phyloP scores from a whole-genome alignment of 2,888 invertebrate genomes.

The Lasioglossum villosulum region DNA sequence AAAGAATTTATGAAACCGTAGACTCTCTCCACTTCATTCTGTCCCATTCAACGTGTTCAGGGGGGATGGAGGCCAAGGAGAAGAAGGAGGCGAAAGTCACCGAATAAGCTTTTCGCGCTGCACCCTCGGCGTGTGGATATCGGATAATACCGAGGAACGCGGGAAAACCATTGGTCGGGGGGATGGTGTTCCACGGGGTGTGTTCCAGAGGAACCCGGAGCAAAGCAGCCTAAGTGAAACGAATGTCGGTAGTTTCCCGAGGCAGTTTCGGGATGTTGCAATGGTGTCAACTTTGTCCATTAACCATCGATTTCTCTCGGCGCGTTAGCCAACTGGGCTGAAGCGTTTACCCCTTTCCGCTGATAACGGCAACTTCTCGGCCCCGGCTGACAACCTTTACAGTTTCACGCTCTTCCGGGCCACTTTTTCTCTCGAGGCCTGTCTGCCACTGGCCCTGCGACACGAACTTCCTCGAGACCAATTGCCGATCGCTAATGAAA shows the following conservation, averaged over 20 bases:
- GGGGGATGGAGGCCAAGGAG: neutral
- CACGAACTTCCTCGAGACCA: conserved; percentile 12
- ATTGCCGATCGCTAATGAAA: conserved; percentile 57
- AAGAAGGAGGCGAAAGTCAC: conserved; percentile 19
- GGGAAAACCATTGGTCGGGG: neutral
- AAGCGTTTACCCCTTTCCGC: conserved; percentile 72
- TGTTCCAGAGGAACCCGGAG: conserved; percentile 21
- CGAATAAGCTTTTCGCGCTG: conserved; percentile 40
- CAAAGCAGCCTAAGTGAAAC: conserved; percentile 70
- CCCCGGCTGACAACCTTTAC: conserved; percentile 36
- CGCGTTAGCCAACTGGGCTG: conserved; percentile 69
- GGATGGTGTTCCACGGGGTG: conserved; percentile 1
- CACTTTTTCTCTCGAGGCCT: conserved; percentile 13
- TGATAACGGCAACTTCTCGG: conserved; percentile 60
- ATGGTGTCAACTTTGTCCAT: conserved; percentile 80
- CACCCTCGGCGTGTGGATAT: conserved; percentile 34
- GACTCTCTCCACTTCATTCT: neutral
- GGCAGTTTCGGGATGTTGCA: conserved; percentile 71
- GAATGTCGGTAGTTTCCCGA: conserved; percentile 71
- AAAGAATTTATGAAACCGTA: conserved; percentile 23
- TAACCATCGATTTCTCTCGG: conserved; percentile 79
- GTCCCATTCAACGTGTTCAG: conserved; percentile 8
- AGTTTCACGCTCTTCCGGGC: conserved; percentile 34
- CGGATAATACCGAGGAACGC: conserved; percentile 49
- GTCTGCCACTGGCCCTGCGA: neutral